Evolutionary conservation across 92 coral and sea anemone species (phyloP).

Genomic region (Parazoanthus swiftii): DNA sequence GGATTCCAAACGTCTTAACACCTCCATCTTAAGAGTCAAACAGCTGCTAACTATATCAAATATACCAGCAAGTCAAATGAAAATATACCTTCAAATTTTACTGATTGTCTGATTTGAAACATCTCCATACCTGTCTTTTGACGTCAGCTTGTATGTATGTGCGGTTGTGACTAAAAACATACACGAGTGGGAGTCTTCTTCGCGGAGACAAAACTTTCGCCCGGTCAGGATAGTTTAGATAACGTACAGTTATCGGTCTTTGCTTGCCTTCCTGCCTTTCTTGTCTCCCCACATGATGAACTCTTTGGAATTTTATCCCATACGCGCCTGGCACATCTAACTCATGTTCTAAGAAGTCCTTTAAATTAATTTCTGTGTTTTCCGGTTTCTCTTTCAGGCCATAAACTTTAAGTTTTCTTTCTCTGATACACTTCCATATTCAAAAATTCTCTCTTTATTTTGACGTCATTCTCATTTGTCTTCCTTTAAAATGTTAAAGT

Average conservation of each 20-base stretch:
- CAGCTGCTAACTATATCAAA: no score
- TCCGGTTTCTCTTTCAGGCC: background rate
- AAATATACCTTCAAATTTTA: no score
- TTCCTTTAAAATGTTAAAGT: background rate
- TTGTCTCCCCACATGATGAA: background rate
- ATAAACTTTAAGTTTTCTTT: background rate
- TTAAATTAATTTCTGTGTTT: background rate
- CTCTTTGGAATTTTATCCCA: constrained; percentile 2
- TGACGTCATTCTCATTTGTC: background rate
- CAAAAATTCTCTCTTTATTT: background rate
- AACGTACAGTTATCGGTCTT: background rate
- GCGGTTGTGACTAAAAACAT: no score
- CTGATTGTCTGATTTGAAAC: no score
- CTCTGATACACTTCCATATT: background rate
- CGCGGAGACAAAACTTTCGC: background rate
- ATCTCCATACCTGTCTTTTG: no score
- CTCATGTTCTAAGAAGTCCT: background rate
- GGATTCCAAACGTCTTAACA: no score
- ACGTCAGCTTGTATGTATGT: no score
- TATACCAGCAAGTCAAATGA: no score
- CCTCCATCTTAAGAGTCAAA: no score
- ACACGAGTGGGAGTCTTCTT: background rate
- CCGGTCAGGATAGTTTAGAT: constrained; percentile 10
- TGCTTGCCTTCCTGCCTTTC: background rate
- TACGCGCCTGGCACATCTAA: background rate